These are phyloP conservation scores for Rhagoletis zephyria DNA, from an alignment of 1,140 invertebrate species.

Conservation along the genomic window DNA sequence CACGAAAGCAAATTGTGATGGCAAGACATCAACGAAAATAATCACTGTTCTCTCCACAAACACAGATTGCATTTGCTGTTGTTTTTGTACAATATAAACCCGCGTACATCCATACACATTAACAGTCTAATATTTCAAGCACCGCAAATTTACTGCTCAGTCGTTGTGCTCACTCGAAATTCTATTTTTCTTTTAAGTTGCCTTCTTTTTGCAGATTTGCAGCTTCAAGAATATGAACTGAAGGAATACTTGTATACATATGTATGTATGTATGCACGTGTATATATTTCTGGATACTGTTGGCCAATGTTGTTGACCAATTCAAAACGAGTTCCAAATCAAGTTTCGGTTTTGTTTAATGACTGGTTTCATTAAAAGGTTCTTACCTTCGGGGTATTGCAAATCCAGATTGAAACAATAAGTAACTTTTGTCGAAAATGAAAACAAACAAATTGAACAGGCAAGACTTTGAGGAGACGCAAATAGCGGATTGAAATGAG, in stretches of 20 bases:
- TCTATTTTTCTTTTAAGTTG: neutral
- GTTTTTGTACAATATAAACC: no score
- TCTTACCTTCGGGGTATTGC: neutral
- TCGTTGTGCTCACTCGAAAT: neutral
- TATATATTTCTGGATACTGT: neutral
- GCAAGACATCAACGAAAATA: no score
- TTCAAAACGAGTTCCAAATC: conserved; percentile 6
- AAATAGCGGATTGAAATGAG: neutral
- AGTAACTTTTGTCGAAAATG: neutral
- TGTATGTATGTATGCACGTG: no score
- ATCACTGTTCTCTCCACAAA: no score
- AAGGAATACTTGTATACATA: no score
- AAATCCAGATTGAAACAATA: neutral
- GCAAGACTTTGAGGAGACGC: neutral
- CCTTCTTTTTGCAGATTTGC: neutral
- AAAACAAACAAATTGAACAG: neutral
- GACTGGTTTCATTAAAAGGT: conserved; percentile 3
- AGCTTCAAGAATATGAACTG: neutral
- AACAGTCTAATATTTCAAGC: no score
- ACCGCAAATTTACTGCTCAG: no score
- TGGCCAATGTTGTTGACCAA: conserved; percentile 17
- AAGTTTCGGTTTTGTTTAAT: conserved; percentile 31
- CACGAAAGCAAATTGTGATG: no score
- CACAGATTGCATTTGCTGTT: no score
- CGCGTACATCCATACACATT: no score